A percentile compares a stretch with the other conserved stretches of the same genome.
These are phyloP conservation scores for Drosophila imparisetae DNA, from an alignment of 2,888 invertebrate species.

Conservation along the genomic window DNA sequence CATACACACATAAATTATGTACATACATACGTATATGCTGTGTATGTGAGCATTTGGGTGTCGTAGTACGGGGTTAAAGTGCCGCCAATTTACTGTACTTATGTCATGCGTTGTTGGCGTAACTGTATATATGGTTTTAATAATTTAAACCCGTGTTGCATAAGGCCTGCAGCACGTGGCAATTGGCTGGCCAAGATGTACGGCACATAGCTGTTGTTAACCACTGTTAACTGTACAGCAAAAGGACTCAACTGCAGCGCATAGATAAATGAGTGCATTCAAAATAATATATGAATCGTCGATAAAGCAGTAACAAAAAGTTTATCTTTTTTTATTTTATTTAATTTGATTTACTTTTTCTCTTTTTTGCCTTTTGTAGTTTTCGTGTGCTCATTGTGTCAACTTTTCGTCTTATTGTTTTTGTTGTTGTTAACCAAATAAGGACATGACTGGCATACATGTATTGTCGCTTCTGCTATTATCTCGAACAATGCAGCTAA, in stretches of 20 bases:
- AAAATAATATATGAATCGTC: conserved; percentile 56
- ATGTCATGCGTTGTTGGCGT: conserved; percentile 44
- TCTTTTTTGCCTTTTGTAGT: background rate
- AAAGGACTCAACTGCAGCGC: conserved; percentile 18
- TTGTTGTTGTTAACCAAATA: conserved; percentile 25
- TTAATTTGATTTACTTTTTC: conserved; percentile 26
- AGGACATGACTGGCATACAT: conserved; percentile 53
- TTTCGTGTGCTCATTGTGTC: conserved; percentile 23
- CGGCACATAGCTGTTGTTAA: conserved; percentile 24
- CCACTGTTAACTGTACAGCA: conserved; percentile 25
- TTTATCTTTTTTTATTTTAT: conserved; percentile 54
- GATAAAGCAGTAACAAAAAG: conserved; percentile 53
- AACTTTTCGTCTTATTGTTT: conserved; percentile 19
- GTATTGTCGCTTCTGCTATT: conserved; percentile 60
- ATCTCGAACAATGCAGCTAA: conserved; percentile 72
- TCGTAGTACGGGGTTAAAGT: conserved; percentile 44
- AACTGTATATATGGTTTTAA: conserved; percentile 53
- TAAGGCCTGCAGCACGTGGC: conserved; percentile 43
- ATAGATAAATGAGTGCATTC: conserved; percentile 53
- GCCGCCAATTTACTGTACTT: conserved; percentile 69
- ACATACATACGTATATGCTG: background rate
- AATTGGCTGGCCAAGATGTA: conserved; percentile 43
- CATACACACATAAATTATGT: background rate
- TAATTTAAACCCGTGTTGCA: conserved; percentile 67
- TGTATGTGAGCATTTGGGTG: background rate